Conservation (phyloP, 2,888 invertebrate species). For the Schizotus pectinicornis region DNA sequence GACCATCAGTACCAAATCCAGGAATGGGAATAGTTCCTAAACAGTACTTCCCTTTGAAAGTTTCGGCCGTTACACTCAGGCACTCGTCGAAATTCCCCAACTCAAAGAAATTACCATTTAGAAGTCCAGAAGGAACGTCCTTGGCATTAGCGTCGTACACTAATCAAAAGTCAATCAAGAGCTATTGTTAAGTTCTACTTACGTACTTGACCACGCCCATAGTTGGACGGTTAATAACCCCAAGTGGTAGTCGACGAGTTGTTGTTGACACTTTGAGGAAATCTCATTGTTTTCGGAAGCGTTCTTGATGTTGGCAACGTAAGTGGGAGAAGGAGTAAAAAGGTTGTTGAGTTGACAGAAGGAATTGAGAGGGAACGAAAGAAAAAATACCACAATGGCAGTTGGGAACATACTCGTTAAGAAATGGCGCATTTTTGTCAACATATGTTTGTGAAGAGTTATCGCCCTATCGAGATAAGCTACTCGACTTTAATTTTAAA, state of each 20-base stretch:
- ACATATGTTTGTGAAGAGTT: too few species aligned
- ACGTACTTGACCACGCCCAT: neutral
- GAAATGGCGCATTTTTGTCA: too few species aligned
- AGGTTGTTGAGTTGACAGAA: too few species aligned
- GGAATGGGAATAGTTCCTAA: conserved; percentile 13
- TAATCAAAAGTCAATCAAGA: neutral
- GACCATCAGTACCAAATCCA: neutral
- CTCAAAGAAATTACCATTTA: conserved; percentile 17
- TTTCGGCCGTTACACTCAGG: neutral
- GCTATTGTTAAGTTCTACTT: neutral
- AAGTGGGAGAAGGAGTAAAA: too few species aligned
- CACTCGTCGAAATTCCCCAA: conserved; percentile 27
- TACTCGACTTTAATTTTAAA: too few species aligned
- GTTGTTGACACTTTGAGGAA: neutral
- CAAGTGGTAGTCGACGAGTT: neutral
- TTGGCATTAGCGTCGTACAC: conserved; percentile 13
- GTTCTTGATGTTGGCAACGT: neutral
- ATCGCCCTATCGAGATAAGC: too few species aligned
- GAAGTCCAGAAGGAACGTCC: conserved; percentile 13
- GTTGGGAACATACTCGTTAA: too few species aligned
- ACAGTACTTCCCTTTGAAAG: conserved; percentile 19
- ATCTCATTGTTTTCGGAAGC: neutral
- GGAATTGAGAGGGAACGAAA: too few species aligned
- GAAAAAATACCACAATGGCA: too few species aligned
- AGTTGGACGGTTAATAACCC: neutral